A percentile compares a stretch with the other conserved stretches of the same genome.
phyloP scores from a whole-genome alignment of 2,113 vertebrate species.

The Arizona elegans region DNA sequence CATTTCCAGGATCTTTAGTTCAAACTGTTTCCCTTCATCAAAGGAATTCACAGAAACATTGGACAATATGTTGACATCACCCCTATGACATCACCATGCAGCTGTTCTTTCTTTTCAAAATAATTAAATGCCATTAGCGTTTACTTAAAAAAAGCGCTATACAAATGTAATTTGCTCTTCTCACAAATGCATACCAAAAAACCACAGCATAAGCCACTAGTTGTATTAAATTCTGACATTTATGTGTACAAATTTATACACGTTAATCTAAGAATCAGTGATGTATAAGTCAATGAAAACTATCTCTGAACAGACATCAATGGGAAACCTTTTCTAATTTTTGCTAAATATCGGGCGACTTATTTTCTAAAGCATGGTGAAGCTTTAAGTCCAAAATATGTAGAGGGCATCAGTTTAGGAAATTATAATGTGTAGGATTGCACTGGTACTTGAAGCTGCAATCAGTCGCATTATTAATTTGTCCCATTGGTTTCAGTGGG shows the following conservation, averaged over 20 bases:
- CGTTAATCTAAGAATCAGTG: background rate
- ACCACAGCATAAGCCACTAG: background rate
- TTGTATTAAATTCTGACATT: background rate
- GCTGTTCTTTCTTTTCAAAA: background rate
- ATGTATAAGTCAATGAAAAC: background rate
- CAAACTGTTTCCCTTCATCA: background rate
- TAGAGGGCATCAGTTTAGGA: background rate
- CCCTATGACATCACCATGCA: background rate
- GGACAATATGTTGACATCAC: background rate
- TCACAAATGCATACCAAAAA: background rate
- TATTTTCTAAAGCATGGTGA: background rate
- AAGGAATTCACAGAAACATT: background rate
- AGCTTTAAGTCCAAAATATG: background rate
- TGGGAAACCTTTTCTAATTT: background rate
- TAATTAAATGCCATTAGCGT: background rate
- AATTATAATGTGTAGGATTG: background rate
- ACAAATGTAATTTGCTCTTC: background rate
- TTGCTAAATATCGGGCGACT: background rate
- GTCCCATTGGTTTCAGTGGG: background rate
- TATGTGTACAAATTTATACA: background rate
- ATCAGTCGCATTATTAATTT: background rate
- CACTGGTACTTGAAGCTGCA: background rate
- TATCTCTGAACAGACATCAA: background rate
- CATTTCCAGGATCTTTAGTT: slow-evolving; percentile 21
- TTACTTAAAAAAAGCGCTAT: background rate